Evolutionary conservation across 2,113 vertebrate genomes (phyloP), one percentile per base, ranked within the genome.

Genomic region (Clupea harengus): DNA sequence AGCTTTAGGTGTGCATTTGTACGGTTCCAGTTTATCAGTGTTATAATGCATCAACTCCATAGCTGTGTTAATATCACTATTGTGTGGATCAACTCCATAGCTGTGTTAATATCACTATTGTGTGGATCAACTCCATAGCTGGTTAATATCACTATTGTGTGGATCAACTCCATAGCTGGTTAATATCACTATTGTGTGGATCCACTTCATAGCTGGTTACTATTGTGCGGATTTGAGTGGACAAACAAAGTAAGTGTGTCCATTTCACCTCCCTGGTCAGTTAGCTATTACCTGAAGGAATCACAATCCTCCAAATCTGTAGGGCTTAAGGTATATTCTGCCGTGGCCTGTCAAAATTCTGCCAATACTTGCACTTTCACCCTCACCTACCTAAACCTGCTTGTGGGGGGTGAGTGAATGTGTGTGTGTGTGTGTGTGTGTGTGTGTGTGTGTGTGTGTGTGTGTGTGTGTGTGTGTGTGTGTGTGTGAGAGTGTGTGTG

Each of bases 321-420:
- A 78, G 72, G 72, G 72, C 72, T 78, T 78, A 78, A 78, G 72
- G 72, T 44, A 78, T 78, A 78, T 78, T 78, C 25, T 15, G 5
- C 72, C 11, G 72, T 78, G 72, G 72, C 28, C 72, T 78, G 72
- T 78, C 72, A 78, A 78, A 78, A 78, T 78, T 78, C 72, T 78
- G 72, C 72, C 72, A 78, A 78, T 78, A 78, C 72, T 78, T 78
- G 72, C 72, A 78, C 72, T 78, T 78, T 78, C 72, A 78, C 72
- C 72, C 32, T 39, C 72, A 78, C 72, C 72, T 78, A 13, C 72
- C 72, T 78, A 78, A 78, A 78, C 11, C 72, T 78, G 32, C 72
- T 78, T 32, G 72, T 78, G 72, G 11, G n/a, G 28, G 67, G 28
- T 39, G 67, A 15, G 67, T 75, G 25, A 39, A 10, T 75, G 10